Percentiles rank a stretch among this genome's conserved stretches.
Conservation (phyloP, 1,140 invertebrate genomes). For the Eciton burchellii region DNA sequence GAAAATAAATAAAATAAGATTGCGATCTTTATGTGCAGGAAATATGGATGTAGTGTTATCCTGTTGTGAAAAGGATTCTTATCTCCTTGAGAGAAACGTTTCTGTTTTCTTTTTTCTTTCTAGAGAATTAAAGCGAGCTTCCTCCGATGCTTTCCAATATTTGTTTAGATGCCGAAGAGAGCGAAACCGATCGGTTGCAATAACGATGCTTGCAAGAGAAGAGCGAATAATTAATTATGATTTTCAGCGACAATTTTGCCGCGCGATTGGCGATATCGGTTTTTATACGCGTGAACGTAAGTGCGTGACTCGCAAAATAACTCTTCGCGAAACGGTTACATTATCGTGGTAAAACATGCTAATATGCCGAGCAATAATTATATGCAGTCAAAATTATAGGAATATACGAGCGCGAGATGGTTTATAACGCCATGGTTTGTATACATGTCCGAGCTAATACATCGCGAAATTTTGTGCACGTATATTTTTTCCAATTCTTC, state of each 20-base stretch:
- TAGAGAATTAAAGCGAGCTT: slow-evolving; percentile 5
- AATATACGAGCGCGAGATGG: neutral
- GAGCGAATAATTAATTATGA: slow-evolving; percentile 7
- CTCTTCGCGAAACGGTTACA: slow-evolving; percentile 9
- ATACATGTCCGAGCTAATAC: slow-evolving; percentile 8
- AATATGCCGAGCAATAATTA: slow-evolving; percentile 36
- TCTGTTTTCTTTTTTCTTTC: neutral
- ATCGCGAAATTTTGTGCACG: neutral
- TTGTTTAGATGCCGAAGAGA: neutral
- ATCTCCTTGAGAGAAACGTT: neutral
- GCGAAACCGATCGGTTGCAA: neutral
- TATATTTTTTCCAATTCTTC: neutral
- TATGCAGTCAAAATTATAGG: slow-evolving; percentile 15
- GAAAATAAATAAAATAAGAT: slow-evolving; percentile 38
- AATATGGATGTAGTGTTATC: slow-evolving; percentile 1
- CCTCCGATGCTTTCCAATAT: neutral
- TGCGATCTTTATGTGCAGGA: slow-evolving; percentile 32
- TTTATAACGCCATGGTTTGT: slow-evolving; percentile 5
- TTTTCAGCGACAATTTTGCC: slow-evolving; percentile 5
- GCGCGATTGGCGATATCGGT: neutral
- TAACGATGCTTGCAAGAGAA: neutral
- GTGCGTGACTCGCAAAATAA: slow-evolving; percentile 18
- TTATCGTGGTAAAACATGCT: slow-evolving; percentile 29
- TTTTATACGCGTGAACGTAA: slow-evolving; percentile 7
- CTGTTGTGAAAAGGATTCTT: neutral